Evolutionary conservation across 2,888 invertebrate genomes (phyloP).

Genomic region (Nemoura dubitans): DNA sequence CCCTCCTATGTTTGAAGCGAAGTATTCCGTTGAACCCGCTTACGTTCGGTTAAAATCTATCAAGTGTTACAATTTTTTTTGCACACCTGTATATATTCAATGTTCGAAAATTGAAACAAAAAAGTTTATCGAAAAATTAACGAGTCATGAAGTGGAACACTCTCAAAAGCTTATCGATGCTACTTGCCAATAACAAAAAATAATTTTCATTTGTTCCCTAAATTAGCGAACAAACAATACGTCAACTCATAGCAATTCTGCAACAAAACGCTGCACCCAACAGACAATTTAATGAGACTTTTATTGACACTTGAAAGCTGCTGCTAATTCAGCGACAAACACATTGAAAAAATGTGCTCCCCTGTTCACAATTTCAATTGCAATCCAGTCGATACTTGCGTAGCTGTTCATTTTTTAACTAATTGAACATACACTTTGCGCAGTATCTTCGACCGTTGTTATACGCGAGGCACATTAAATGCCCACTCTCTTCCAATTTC

Average conservation of each 20-base stretch:
- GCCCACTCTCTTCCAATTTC: too few species aligned
- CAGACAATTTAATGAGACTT: neutral
- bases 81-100: neutral
- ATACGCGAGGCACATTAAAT: too few species aligned
- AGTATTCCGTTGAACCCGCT: neutral
- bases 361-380: neutral
- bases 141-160: neutral
- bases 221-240: neutral
- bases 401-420: too few species aligned
- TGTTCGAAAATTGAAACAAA: neutral
- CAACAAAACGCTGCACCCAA: neutral
- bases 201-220: neutral
- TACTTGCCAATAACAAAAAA: neutral
- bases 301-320: constrained; percentile 17
- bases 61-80: neutral
- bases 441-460: too few species aligned
- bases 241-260: neutral
- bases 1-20: neutral
- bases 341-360: neutral
- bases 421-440: too few species aligned
- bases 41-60: neutral
- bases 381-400: too few species aligned
- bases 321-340: constrained; percentile 1
- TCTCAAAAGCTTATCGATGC: neutral
- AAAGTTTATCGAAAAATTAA: neutral